These are phyloP conservation scores for Xenopus petersii DNA, from an alignment of 2,797 vertebrate genomes.

Conservation along the genomic window DNA sequence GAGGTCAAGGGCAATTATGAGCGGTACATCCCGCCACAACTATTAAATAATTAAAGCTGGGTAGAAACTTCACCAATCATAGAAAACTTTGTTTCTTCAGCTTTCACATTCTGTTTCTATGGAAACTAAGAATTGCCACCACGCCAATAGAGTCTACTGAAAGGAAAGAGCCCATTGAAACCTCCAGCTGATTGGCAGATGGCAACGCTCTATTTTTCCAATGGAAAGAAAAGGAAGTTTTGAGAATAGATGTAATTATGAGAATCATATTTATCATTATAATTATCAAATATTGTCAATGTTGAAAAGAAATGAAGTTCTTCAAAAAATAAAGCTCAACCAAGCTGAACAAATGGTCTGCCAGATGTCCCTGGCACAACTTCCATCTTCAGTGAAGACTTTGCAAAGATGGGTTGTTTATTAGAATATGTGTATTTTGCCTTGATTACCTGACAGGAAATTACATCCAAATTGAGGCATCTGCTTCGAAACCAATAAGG, in stretches of 20 bases:
- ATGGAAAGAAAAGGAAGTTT: slow-evolving; percentile 39
- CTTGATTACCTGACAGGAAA: slow-evolving; percentile 42
- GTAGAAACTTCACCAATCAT: background rate
- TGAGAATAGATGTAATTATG: slow-evolving; percentile 44
- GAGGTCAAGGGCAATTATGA: slow-evolving; percentile 46
- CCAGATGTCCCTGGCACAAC: slow-evolving; percentile 47
- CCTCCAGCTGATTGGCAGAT: slow-evolving; percentile 36
- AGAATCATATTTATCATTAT: slow-evolving; percentile 46
- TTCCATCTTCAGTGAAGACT: slow-evolving; percentile 26
- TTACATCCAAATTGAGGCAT: slow-evolving; percentile 31
- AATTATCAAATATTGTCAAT: slow-evolving; percentile 49
- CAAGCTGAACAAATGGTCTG: slow-evolving; percentile 38
- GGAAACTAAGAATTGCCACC: slow-evolving; percentile 23
- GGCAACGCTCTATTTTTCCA: slow-evolving; percentile 19
- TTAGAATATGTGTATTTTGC: slow-evolving; percentile 39
- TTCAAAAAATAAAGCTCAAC: slow-evolving; percentile 37
- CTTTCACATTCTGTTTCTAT: slow-evolving; percentile 21
- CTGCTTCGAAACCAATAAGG: slow-evolving; percentile 20
- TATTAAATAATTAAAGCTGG: slow-evolving; percentile 21
- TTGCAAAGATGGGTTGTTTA: slow-evolving; percentile 22
- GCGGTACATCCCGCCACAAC: slow-evolving; percentile 21
- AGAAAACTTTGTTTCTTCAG: slow-evolving; percentile 19
- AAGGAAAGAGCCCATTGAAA: slow-evolving; percentile 26
- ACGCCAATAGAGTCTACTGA: slow-evolving; percentile 15
- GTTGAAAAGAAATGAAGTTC: slow-evolving; percentile 44